Conservation (phyloP, 2,113 vertebrate genomes). For the human region GRCh38 chr16:70808001-70808500, state of each 20-base stretch:
- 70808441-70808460: background rate
- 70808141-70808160: background rate
- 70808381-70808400: background rate
- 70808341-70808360: background rate
- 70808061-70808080: constrained; percentile 76
- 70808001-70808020: constrained; percentile 83
- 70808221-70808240: background rate
- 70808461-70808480: background rate
- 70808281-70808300: background rate
- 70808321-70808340: too few relatives aligned
- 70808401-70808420: background rate
- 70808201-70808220: background rate
- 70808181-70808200: background rate
- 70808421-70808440: background rate
- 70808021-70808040: constrained; percentile 81
- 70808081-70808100: background rate
- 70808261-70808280: background rate
- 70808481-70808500: background rate
- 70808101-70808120: background rate
- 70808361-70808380: background rate
- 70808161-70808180: background rate
- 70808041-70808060: constrained; percentile 85
- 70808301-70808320: background rate
- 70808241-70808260: background rate
- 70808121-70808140: too few relatives aligned